These are phyloP conservation scores for Oscheius sp. DNA, from an alignment of 2,888 invertebrate genomes.

Conservation along the genomic window DNA sequence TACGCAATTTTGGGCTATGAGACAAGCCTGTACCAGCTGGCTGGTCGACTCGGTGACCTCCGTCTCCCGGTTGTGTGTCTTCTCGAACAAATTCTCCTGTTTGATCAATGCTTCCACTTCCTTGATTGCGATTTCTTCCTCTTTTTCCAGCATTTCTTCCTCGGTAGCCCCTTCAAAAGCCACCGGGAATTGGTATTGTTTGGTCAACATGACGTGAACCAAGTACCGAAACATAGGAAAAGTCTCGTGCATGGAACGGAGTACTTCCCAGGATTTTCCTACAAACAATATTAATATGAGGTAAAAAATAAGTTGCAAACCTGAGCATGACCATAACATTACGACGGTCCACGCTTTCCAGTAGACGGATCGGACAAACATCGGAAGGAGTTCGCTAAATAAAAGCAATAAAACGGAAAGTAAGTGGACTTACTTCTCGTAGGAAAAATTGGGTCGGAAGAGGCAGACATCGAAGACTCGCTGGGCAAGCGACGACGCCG, in stretches of 20 bases:
- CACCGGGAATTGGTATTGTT: constrained; percentile 31
- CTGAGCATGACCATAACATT: constrained; percentile 24
- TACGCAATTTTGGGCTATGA: constrained; percentile 21
- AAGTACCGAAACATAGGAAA: constrained; percentile 35
- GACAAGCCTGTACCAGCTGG: constrained; percentile 28
- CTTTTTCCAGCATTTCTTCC: constrained; percentile 15
- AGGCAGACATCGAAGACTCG: constrained; percentile 30
- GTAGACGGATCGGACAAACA: constrained; percentile 23
- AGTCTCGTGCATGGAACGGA: constrained; percentile 16
- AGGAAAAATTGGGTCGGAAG: constrained; percentile 14
- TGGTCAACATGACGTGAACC: constrained; percentile 34
- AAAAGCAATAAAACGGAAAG: neutral
- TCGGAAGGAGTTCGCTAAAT: constrained; percentile 22
- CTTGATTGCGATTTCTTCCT: neutral
- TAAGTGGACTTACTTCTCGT: neutral
- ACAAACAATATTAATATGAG: no score
- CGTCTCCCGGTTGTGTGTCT: constrained; percentile 3
- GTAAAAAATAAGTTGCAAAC: neutral
- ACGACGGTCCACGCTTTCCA: constrained; percentile 37
- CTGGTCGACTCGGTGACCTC: constrained; percentile 20
- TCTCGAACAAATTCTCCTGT: constrained; percentile 28
- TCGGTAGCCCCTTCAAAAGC: constrained; percentile 26
- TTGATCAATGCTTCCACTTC: constrained; percentile 26
- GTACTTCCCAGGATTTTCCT: neutral
- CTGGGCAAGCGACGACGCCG: constrained; percentile 4